Conservation (phyloP, 92 coral and sea anemone species). For the Phenganax subtilis region DNA sequence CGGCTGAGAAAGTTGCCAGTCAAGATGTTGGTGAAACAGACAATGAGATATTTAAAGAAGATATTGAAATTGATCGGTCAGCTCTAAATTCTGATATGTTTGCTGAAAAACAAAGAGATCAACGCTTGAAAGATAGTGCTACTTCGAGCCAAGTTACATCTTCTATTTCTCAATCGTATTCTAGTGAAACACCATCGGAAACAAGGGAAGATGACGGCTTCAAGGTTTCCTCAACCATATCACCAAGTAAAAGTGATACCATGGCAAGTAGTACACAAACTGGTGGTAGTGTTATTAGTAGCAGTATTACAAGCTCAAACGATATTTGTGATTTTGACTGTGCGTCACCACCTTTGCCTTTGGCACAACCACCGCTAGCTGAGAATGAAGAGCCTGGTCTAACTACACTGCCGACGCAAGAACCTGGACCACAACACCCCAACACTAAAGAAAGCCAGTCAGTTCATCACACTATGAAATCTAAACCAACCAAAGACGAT, state of each 20-base stretch:
- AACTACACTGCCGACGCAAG: background rate
- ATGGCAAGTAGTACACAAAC: background rate
- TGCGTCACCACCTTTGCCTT: conserved; percentile 7
- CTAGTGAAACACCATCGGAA: background rate
- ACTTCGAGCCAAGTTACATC: background rate
- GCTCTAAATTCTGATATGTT: background rate
- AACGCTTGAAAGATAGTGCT: background rate
- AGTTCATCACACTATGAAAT: background rate
- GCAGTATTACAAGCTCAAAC: background rate
- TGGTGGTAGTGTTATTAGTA: background rate
- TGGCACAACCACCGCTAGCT: conserved; percentile 30
- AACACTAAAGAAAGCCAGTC: background rate
- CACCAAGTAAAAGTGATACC: background rate
- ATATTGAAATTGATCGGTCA: no score
- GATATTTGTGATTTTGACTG: background rate
- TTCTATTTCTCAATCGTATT: background rate
- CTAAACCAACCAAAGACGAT: background rate
- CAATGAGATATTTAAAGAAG: conserved; percentile 17
- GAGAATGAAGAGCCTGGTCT: background rate
- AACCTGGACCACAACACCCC: background rate
- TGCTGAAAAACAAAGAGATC: background rate
- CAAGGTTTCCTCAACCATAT: background rate
- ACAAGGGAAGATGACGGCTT: background rate
- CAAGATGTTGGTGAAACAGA: conserved; percentile 20
- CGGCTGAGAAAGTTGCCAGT: conserved; percentile 21